phyloP scores from a whole-genome alignment of 2,113 vertebrate genomes.

The human region GRCh38 chr14:79811001-79811500 shows the following conservation, averaged over 20 bases:
- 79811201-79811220: background rate
- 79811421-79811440: background rate
- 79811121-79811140: background rate
- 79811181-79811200: too few species aligned
- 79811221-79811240: background rate
- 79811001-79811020: background rate
- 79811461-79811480: background rate
- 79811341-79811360: background rate
- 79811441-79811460: background rate
- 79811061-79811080: background rate
- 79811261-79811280: background rate
- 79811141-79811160: background rate
- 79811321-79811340: background rate
- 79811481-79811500: background rate
- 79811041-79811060: background rate
- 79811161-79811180: background rate
- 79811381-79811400: background rate
- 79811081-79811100: background rate
- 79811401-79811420: background rate
- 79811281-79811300: background rate
- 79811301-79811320: background rate
- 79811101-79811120: background rate
- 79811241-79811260: background rate
- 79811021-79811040: background rate
- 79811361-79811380: background rate